These are phyloP conservation scores for Piaya cayana DNA, from an alignment of 2,113 vertebrate species.

Conservation along the genomic window DNA sequence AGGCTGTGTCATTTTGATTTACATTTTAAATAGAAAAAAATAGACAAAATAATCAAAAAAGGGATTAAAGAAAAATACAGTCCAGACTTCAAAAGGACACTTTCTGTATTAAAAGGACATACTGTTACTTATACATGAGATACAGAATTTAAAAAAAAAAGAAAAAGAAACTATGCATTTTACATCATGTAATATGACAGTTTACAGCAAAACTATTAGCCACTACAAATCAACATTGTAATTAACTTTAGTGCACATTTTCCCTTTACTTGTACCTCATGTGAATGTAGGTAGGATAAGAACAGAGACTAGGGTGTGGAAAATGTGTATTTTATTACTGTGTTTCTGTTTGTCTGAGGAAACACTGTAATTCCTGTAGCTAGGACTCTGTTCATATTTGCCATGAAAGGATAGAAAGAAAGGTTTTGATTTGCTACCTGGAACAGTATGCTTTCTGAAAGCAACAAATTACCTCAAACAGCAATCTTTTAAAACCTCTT, in stretches of 20 bases:
- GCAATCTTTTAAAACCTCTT: not conserved
- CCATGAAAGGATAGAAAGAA: not conserved
- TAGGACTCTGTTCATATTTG: not conserved
- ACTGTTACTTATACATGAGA: not conserved
- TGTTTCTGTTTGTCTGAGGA: not conserved
- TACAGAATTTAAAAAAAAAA: not conserved
- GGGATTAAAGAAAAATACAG: constrained; percentile 20
- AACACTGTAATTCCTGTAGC: not conserved
- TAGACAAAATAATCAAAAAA: constrained; percentile 25
- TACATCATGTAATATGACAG: not conserved
- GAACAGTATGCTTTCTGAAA: not conserved
- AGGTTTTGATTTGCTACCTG: not conserved
- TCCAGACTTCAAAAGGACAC: not conserved
- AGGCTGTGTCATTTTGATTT: not conserved
- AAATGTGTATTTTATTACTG: not conserved
- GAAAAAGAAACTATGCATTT: not conserved
- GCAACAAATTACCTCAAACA: not conserved
- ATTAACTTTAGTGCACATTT: not conserved
- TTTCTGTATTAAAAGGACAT: constrained; percentile 21
- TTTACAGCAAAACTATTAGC: not conserved
- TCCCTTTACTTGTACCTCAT: not conserved
- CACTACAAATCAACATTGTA: not conserved
- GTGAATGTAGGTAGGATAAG: not conserved
- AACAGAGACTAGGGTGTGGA: not conserved
- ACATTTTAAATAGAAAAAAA: constrained; percentile 8